Percentiles rank a stretch among this genome's conserved stretches.
These are phyloP conservation scores for Aphaenogaster rudis DNA, from an alignment of 1,140 invertebrate genomes.

Conservation along the genomic window DNA sequence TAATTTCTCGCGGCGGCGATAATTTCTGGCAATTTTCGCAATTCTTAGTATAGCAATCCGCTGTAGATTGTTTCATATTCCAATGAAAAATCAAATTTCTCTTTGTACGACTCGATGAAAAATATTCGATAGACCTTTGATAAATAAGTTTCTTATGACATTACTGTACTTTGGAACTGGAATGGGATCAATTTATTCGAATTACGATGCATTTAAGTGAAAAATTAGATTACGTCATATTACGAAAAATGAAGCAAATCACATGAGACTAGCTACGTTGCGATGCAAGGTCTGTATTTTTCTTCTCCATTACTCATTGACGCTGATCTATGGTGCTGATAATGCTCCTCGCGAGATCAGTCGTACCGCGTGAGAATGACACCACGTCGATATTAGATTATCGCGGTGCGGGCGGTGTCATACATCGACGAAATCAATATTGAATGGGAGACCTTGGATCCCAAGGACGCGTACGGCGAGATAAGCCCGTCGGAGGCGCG, in stretches of 20 bases:
- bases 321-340: conserved; percentile 24
- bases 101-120: not conserved
- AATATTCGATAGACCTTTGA: not conserved
- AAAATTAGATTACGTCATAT: not conserved
- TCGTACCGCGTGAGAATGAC: not conserved
- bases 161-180: not conserved
- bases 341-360: conserved; percentile 31
- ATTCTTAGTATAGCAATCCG: no score
- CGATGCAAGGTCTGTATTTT: not conserved
- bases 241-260: not conserved
- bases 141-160: not conserved
- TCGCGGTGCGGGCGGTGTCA: conserved; percentile 23
- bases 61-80: not conserved
- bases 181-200: not conserved
- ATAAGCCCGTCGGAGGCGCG: conserved; percentile 2
- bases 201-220: not conserved
- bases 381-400: conserved; percentile 36
- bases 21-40: not conserved
- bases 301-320: not conserved
- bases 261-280: not conserved
- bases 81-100: not conserved
- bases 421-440: conserved; percentile 53
- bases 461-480: conserved; percentile 13
- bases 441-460: conserved; percentile 32
- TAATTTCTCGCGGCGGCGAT: not conserved